These are phyloP conservation scores for Acrocephalus arundinaceus DNA, from an alignment of 2,113 vertebrate species.

Conservation along the genomic window DNA sequence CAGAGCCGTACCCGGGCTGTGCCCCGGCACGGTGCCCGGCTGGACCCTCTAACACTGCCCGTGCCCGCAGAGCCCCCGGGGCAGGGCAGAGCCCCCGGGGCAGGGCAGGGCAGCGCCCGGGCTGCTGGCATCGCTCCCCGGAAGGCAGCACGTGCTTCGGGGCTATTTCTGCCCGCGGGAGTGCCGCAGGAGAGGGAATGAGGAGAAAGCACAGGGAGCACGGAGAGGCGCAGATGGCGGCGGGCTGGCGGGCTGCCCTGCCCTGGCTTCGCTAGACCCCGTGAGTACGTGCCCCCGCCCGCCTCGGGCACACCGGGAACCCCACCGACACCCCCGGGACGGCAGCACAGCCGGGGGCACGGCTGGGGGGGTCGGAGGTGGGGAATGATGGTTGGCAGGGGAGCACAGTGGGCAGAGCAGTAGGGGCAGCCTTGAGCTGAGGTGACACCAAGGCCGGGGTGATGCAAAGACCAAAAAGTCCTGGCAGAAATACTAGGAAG, in stretches of 20 bases:
- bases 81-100: background rate
- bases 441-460: background rate
- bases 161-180: background rate
- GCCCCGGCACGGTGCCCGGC: fast-evolving
- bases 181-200: background rate
- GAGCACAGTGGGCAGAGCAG: background rate
- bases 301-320: fast-evolving
- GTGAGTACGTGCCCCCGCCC: background rate
- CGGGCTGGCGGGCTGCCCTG: background rate
- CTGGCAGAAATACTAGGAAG: background rate
- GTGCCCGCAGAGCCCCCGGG: background rate
- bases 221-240: background rate
- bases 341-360: background rate
- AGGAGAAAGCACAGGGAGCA: background rate
- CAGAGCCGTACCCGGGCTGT: background rate
- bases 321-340: fast-evolving
- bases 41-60: background rate
- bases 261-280: background rate
- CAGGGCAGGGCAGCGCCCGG: fast-evolving
- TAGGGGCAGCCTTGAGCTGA: background rate
- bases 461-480: background rate
- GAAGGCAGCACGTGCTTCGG: background rate
- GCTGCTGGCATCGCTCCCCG: background rate
- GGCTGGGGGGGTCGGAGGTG: background rate
- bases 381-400: background rate